Base-by-base conservation (phyloP, 2,888 invertebrate species). In the Drosophila nr. perissopoda region DNA sequence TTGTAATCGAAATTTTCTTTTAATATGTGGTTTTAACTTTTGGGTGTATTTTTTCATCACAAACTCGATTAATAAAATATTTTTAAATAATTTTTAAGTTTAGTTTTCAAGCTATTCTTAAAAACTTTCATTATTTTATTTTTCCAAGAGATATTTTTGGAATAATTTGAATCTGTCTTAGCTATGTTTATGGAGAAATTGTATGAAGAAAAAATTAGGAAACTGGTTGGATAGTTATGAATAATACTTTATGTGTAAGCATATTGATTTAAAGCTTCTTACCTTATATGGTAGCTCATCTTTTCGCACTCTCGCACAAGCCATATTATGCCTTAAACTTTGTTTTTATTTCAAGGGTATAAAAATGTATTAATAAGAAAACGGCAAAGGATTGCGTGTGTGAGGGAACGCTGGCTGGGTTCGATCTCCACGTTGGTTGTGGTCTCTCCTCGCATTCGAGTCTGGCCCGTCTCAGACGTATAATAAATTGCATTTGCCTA, bases 311-410 rank as follows among this genome's bases (percentile, higher is more conserved):
- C 16, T 25, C 45, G 11, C 42, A 21, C 45, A 45, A 45, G 2
- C 25, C 21, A 45, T 42, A 21, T 42, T 21, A 21, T 21, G 45
- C 25, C 7, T 45, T 25, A 8, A 2, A 8, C 10, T 5, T 5
- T 27, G 8, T 2, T 27, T 31, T 16, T 29, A n/a, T 29, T 29
- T 57, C 18, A 25, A 70, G 71, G 71, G 34, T 70, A 68, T 86
- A 91, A 86, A 90, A 91, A 91, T 90, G 90, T 92, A 91, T 91
- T 91, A 91, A 91, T 91, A 91, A 91, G 90, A 90, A 87, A 89
- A 89, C 76, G 78, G 74, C 75, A 76, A 87, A 84, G 82, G 85
- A 72, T 90, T 89, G 87, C 90, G 87, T 89, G 90, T 87, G 78
- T 89, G 80, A 52, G 68, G 70, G 75, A 73, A 71, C 58, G 65